Evolutionary conservation across 2,888 invertebrate species (phyloP), one percentile per base, ranked within the genome.

Genomic region (Uloborus plumipes): DNA sequence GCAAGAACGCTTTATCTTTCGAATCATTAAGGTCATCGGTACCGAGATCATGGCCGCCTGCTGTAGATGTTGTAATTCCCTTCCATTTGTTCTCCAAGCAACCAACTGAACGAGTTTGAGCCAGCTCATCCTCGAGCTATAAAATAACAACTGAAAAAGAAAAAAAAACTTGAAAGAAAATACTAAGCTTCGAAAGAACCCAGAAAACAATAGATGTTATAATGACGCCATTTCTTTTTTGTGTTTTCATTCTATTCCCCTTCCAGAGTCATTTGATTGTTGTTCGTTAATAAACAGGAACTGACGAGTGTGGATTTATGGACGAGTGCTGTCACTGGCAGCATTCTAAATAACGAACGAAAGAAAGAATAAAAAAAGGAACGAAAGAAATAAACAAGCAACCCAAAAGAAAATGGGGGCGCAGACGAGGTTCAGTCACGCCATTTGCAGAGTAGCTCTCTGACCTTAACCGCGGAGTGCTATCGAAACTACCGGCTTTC

Each of bases 401-500:
- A 31, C 7, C 2, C 31, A 53, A 53, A 39, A 55, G 58, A 65
- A 69, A 81, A 81, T 70, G 74, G 59, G 80, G 80, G 67, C 80
- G 53, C 39, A 69, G 77, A 62, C 69, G 71, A 67, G 61, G 47
- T 67, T 61, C 64, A 69, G 74, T 81, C 80, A 81, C 74, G 80
- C 74, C 31, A 53, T 73, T 61, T 49, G 22, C 66, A 74, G 69
- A 59, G 69, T 67, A 50, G 73, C 66, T 69, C 69, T 73, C 58
- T 81, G 80, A 81, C 80, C 74, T 81, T 81, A 81, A 81, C 80
- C 80, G 80, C 50, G 49, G 22, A 47, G 66, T 66, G 51, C 66
- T 26, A 51, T 51, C 16, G 51, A 66, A 51, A 50, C 49, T 39
- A 39, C 39, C 39, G 26, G 66, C 51, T 49, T 66, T 66, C 66